Conservation (phyloP, 2,113 vertebrate genomes). For the Pteropus alecto region DNA sequence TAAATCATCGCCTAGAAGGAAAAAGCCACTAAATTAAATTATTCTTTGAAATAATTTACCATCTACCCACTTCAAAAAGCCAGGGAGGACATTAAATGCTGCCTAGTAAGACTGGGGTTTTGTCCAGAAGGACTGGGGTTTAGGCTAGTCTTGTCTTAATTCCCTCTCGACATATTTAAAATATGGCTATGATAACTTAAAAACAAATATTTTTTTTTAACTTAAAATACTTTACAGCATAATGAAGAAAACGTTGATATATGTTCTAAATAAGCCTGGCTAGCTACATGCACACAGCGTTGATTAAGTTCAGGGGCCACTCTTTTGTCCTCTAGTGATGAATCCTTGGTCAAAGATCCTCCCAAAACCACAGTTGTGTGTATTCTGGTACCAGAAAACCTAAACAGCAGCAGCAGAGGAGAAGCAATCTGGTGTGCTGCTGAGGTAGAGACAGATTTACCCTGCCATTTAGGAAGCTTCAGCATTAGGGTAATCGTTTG, state of each 20-base stretch:
- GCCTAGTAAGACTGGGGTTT: neutral
- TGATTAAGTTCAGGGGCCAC: neutral
- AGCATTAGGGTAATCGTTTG: rapidly evolving
- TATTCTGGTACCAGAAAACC: neutral
- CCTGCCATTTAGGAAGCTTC: neutral
- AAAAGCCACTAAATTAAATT: conserved; percentile 50
- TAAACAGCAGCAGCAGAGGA: neutral
- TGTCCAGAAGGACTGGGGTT: neutral
- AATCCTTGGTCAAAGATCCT: neutral
- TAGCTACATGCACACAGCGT: neutral
- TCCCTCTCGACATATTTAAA: conserved; percentile 20
- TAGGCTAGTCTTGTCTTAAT: conserved; percentile 11
- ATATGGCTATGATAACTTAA: neutral
- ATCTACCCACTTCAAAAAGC: conserved; percentile 4
- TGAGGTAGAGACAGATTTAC: neutral
- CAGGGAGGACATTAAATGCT: neutral
- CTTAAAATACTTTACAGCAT: neutral
- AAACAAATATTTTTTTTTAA: neutral
- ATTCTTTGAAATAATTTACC: conserved; percentile 13
- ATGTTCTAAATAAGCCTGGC: conserved; percentile 23
- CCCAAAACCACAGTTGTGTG: rapidly evolving
- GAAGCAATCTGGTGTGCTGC: neutral
- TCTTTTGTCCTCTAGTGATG: neutral
- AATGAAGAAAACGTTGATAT: neutral
- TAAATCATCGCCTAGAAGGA: conserved; percentile 10